phyloP scores from a whole-genome alignment of 1,140 invertebrate species.

The Melitaea cinxia region DNA sequence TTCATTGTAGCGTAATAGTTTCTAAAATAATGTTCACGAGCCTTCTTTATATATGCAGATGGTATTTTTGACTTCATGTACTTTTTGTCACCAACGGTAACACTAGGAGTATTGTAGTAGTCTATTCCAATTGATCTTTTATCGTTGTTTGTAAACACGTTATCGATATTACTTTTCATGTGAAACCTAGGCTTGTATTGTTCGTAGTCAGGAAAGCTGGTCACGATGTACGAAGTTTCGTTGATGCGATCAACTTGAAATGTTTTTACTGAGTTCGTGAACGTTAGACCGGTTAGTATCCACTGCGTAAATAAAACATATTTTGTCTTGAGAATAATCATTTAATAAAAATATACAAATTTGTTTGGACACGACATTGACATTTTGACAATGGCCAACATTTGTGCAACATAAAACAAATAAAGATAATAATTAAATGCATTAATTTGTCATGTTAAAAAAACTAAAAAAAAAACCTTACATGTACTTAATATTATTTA shows the following conservation, averaged over 20 bases:
- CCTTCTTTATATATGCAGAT: slow-evolving; percentile 50
- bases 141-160: slow-evolving; percentile 35
- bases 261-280: slow-evolving; percentile 50
- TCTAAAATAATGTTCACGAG: slow-evolving; percentile 63
- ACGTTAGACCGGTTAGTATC: slow-evolving; percentile 43
- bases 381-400: slow-evolving; percentile 3
- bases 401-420: background rate
- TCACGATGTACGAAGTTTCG: slow-evolving; percentile 60
- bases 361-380: slow-evolving; percentile 16
- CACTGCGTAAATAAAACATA: slow-evolving; percentile 48
- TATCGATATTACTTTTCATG: slow-evolving; percentile 15
- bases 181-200: slow-evolving; percentile 13
- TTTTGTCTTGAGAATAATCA: slow-evolving; percentile 48
- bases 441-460: background rate
- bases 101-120: slow-evolving; percentile 34
- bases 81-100: slow-evolving; percentile 44
- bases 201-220: slow-evolving; percentile 52
- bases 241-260: slow-evolving; percentile 67
- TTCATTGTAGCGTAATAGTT: slow-evolving; percentile 39
- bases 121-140: slow-evolving; percentile 40
- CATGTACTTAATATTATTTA: too few species aligned
- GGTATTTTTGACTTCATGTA: slow-evolving; percentile 42
- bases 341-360: slow-evolving; percentile 35
- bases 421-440: background rate
- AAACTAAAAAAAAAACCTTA: too few species aligned